These are phyloP conservation scores for Calliphora vomitoria DNA, from an alignment of 2,888 invertebrate genomes.

Conservation along the genomic window DNA sequence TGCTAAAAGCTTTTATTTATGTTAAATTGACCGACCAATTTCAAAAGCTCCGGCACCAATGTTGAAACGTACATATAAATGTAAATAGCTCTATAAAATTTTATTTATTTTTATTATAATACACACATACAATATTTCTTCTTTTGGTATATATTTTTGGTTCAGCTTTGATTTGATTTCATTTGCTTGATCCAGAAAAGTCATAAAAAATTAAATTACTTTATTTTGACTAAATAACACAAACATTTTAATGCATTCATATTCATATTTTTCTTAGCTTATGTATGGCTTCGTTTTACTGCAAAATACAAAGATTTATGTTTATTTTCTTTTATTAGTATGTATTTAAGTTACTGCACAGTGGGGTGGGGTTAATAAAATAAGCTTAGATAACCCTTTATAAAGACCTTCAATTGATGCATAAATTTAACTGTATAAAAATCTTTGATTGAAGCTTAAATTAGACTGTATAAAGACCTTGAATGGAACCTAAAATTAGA, in stretches of 20 bases:
- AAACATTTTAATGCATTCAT: background rate
- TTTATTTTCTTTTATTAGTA: slow-evolving; percentile 14
- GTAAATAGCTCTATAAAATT: slow-evolving; percentile 51
- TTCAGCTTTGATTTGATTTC: slow-evolving; percentile 15
- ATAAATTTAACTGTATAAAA: too few relatives aligned
- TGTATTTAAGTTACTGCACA: background rate
- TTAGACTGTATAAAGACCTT: too few relatives aligned
- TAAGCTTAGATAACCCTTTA: too few relatives aligned
- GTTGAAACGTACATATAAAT: slow-evolving; percentile 14
- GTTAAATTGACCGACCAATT: slow-evolving; percentile 59
- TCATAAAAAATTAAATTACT: slow-evolving; percentile 19
- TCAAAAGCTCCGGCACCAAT: background rate
- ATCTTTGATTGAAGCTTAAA: too few relatives aligned
- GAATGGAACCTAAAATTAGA: too few relatives aligned
- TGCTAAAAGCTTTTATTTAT: slow-evolving; percentile 52
- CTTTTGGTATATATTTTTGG: background rate
- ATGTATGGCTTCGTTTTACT: slow-evolving; percentile 2
- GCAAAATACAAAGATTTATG: slow-evolving; percentile 4
- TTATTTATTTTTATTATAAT: too few relatives aligned
- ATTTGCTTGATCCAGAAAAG: slow-evolving; percentile 12
- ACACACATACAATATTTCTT: too few relatives aligned
- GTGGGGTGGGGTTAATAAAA: background rate
- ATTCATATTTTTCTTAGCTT: background rate
- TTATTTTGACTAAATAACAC: background rate
- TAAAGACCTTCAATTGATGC: too few relatives aligned